phyloP scores from a whole-genome alignment of 2,888 invertebrate genomes.

The Trachelus stipa region DNA sequence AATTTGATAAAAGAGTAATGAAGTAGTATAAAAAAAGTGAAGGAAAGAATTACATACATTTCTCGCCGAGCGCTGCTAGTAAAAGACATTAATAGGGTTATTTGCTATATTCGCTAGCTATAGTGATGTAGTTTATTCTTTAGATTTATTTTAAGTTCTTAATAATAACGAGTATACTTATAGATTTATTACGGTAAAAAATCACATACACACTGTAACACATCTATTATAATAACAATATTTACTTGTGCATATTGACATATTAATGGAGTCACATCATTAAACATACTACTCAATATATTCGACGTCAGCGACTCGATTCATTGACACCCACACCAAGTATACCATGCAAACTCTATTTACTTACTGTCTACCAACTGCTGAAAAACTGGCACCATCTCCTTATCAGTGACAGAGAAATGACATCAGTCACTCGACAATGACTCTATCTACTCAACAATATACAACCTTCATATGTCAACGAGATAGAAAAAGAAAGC shows the following conservation, averaged over 20 bases:
- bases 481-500: neutral
- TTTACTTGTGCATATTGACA: conserved; percentile 66
- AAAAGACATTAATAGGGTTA: conserved; percentile 49
- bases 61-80: conserved; percentile 48
- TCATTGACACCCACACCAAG: conserved; percentile 65
- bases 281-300: conserved; percentile 64
- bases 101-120: conserved; percentile 52
- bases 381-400: conserved; percentile 43
- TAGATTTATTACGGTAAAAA: conserved; percentile 52
- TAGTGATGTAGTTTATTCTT: conserved; percentile 56
- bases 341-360: conserved; percentile 66
- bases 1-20: neutral
- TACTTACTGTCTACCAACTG: neutral
- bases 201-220: conserved; percentile 66
- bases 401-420: neutral
- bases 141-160: conserved; percentile 62
- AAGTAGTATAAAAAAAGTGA: neutral
- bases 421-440: neutral
- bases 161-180: conserved; percentile 42
- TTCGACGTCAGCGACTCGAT: conserved; percentile 60
- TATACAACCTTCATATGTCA: neutral
- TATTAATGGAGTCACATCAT: conserved; percentile 66
- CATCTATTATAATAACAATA: conserved; percentile 64
- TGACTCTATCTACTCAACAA: neutral
- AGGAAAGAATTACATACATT: neutral